Base-by-base conservation (phyloP, 2,888 invertebrate species). In the Diabrotica balteata region DNA sequence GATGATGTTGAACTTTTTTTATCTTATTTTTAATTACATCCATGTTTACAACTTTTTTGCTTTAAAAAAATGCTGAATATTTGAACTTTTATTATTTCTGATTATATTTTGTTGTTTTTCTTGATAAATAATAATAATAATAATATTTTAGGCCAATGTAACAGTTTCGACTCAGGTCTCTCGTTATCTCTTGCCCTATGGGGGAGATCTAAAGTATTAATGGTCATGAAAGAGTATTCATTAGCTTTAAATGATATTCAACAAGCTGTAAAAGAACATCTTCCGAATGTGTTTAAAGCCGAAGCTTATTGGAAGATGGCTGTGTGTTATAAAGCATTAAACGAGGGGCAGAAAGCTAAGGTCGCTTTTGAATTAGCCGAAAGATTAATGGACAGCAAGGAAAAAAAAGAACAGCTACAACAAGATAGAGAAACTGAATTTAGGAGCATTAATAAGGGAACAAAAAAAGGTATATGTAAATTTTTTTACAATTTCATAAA, bases 221-320 rank as follows among this genome's bases (percentile, higher is more conserved):
- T 91, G 62, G 83, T 85, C 10, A 78, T 87, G 68, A 84, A 87
- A 0, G 86, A 89, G 70, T 89, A 88, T 11, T 82, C 85, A 58
- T 85, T 87, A 0, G 91, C 92, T 0, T 79, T 93, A 1, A 86
- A 86, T 59, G 94, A 94, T 80, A 83, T 93, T 4, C 90, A 90
- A 75, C 78, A 90, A 70, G 90, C 91, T 0, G 80, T 90, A 4
- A 89, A 89, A 70, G 88, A 89, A 77, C 87, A 88, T 3, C 83
- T 92, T 6, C 89, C 90, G 0, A 86, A 86, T 0, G 87, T 86
- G 67, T 86, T 87, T 83, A 88, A 90, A 69, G 86, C 88, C 0
- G 89, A 90, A 68, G 90, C 91, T 71, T 93, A 91, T 78, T 88
- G 89, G 84, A 85, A 89, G 73, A 89, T 92, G 88, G 90, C 90